phyloP scores from a whole-genome alignment of 2,113 vertebrate genomes.

The Bujurquina vittata region DNA sequence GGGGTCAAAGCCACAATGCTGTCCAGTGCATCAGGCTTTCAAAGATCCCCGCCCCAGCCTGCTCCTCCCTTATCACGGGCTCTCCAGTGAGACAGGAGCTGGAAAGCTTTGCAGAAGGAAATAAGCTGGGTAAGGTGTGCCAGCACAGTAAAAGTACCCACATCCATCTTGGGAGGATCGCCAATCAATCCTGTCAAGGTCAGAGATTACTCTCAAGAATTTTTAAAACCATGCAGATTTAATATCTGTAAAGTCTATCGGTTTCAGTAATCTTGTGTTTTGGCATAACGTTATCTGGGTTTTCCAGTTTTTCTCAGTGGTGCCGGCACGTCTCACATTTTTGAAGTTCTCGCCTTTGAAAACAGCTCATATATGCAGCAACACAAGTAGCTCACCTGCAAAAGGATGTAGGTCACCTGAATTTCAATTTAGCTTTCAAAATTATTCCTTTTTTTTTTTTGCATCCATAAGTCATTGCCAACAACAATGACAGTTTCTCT shows the following conservation, averaged over 20 bases:
- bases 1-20: slow-evolving; percentile 14
- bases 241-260: neutral
- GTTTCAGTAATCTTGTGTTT: neutral
- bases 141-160: neutral
- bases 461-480: too few species aligned
- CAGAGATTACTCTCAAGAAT: neutral
- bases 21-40: neutral
- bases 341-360: neutral
- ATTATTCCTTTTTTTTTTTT: too few species aligned
- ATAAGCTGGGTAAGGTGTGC: neutral
- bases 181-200: neutral
- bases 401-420: neutral
- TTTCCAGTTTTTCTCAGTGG: neutral
- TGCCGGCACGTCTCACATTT: neutral
- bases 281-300: neutral
- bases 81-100: neutral
- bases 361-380: neutral
- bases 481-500: too few species aligned
- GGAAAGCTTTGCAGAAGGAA: neutral
- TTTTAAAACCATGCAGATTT: neutral
- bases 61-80: neutral
- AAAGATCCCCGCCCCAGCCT: neutral
- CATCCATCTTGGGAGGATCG: neutral
- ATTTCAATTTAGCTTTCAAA: too few species aligned
- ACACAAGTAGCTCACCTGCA: neutral